A percentile compares a stretch with the other conserved stretches of the same genome.
Evolutionary conservation across 23 tunicate species (phyloP).

Genomic region (Halocynthia roretzi): DNA sequence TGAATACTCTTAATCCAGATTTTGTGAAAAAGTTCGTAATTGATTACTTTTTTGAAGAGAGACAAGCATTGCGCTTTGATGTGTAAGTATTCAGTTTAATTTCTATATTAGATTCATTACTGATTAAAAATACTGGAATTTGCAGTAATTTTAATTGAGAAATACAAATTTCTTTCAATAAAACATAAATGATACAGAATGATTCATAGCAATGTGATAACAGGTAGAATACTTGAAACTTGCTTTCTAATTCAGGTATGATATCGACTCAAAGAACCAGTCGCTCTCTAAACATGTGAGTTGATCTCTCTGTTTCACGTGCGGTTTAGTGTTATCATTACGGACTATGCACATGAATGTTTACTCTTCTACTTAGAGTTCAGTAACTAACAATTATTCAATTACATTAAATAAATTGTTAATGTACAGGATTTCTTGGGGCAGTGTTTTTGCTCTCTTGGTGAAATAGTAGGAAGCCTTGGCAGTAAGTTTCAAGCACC

Average conservation of each 20-base stretch:
- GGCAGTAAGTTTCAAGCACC: conserved; percentile 40
- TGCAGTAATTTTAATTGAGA: background rate
- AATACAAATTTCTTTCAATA: background rate
- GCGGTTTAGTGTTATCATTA: background rate
- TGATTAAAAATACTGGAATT: background rate
- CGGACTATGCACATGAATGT: too few relatives aligned
- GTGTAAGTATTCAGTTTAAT: conserved; percentile 47
- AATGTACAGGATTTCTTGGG: conserved; percentile 78
- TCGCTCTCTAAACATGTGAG: conserved; percentile 77
- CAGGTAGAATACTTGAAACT: too few relatives aligned
- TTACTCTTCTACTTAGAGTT: too few relatives aligned
- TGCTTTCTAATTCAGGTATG: conserved; percentile 44
- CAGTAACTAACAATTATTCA: too few relatives aligned
- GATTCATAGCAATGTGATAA: too few relatives aligned
- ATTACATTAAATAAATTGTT: background rate
- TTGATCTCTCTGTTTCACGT: background rate
- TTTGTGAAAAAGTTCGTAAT: conserved; percentile 80
- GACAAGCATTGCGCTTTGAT: conserved; percentile 74
- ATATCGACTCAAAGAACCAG: conserved; percentile 68
- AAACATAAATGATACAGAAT: too few relatives aligned
- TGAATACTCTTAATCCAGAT: conserved; percentile 76
- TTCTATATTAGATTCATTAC: background rate
- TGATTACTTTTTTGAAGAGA: conserved; percentile 89
- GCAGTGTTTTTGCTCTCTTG: conserved; percentile 59
- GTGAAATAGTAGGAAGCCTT: conserved; percentile 80